Base-by-base conservation (phyloP, 1,140 invertebrate genomes). In the Drosophila rhopaloa region DNA sequence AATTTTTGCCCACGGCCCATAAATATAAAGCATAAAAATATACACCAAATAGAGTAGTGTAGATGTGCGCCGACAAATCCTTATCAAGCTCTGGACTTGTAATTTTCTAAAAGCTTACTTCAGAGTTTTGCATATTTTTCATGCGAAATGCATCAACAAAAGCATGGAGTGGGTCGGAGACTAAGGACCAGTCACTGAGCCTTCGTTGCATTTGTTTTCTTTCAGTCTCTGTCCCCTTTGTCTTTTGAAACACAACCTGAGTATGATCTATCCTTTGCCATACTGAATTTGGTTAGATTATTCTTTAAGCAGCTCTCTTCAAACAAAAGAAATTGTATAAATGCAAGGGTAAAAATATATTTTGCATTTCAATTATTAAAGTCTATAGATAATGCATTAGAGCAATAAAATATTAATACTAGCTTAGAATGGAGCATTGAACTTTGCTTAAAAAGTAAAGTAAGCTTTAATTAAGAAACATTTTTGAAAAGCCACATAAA, bases 91-190 rank as follows among this genome's bases (percentile, higher is more conserved):
- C 55, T 84, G 67, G 72, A 76, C 77, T 84, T 84, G 81, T 84
- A 84, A 85, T 84, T 84, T 84, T 85, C 57, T 85, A 80, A 84
- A 85, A 85, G 81, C 81, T 84, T 84, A 62, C 76, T 76, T 65
- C 44, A 63, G 46, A 76, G 70, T 80, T 84, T 83, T 81, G 81
- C 81, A 84, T 84, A 84, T 85, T 84, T 84, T 77, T 62, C 81
- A 85, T 86, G 51, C 56, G 48, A 85, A 84, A 79, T 85, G 77
- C 81, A 84, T 46, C 55, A 54, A 46, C 70, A 66, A 46, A 40
- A 32, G 58, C 32, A 55, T 38, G 32, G 50, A 71, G 37, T 70
- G 50, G 48, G 32, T 38, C 2, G 0, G 7, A 32, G 9, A 11
- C 37, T 61, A 46, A n/a, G 27, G 11, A 11, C 47, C 32, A 54